phyloP scores from a whole-genome alignment of 2,797 vertebrate genomes.

The Sebastes elongatus region DNA sequence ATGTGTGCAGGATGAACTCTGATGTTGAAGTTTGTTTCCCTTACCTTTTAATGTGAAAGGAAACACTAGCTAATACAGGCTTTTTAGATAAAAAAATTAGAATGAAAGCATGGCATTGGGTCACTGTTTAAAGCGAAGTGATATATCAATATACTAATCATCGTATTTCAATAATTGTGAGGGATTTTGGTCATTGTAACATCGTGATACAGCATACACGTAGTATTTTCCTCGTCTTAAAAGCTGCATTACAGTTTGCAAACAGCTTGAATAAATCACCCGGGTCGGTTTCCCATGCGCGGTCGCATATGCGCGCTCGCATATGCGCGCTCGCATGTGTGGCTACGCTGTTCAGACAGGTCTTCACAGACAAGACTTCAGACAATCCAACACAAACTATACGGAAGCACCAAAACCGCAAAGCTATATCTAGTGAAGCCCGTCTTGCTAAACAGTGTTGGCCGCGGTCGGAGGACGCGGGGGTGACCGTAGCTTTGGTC shows the following conservation, averaged over 20 bases:
- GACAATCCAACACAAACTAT: too few relatives aligned
- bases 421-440: too few relatives aligned
- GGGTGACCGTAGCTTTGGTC: too few relatives aligned
- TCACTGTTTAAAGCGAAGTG: background rate
- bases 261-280: background rate
- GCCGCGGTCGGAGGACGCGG: too few relatives aligned
- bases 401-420: too few relatives aligned
- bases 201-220: background rate
- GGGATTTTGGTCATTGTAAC: background rate
- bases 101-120: background rate
- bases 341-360: too few relatives aligned
- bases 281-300: too few relatives aligned
- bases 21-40: background rate
- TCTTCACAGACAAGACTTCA: too few relatives aligned
- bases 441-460: too few relatives aligned
- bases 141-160: background rate
- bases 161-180: background rate
- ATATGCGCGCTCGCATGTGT: too few relatives aligned
- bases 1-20: background rate
- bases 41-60: background rate
- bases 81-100: background rate
- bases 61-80: background rate
- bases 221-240: background rate
- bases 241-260: background rate
- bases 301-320: too few relatives aligned